Evolutionary conservation across 1,140 invertebrate species (phyloP).

Genomic region (Cephus cinctus): DNA sequence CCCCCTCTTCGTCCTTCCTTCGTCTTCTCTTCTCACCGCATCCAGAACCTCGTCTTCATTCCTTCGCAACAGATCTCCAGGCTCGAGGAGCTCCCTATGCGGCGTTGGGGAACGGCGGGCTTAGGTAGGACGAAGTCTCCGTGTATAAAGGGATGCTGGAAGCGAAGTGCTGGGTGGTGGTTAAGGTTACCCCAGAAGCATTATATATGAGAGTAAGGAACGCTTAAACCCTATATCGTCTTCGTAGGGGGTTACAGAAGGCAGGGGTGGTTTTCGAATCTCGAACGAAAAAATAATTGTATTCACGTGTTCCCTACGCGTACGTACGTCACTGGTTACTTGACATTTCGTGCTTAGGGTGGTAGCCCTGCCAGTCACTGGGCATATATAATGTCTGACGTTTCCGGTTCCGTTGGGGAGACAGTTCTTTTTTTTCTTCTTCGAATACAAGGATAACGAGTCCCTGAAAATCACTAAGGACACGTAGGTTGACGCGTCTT

Average conservation of each 20-base stretch:
- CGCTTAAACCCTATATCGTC: no score
- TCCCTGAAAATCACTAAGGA: not conserved
- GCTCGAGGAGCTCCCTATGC: not conserved
- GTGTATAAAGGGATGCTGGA: no score
- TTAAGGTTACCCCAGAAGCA: no score
- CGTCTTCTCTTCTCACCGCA: constrained; percentile 10
- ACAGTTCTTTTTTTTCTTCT: not conserved
- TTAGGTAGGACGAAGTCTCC: no score
- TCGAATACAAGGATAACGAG: not conserved
- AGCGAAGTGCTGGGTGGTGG: no score
- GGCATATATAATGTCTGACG: constrained; percentile 41
- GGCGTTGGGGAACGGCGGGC: not conserved
- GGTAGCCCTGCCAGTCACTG: constrained; percentile 1
- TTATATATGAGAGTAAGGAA: no score
- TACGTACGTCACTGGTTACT: constrained; percentile 4
- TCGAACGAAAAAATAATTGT: constrained; percentile 26
- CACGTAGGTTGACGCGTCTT: no score
- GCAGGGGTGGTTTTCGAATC: no score
- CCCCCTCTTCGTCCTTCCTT: constrained; percentile 17
- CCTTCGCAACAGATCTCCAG: not conserved
- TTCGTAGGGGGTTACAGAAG: no score
- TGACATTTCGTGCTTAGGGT: no score
- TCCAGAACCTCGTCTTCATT: no score
- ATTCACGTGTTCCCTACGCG: constrained; percentile 27
- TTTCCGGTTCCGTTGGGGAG: no score